Evolutionary conservation across 2,113 vertebrate genomes (phyloP), one percentile per base, ranked within the genome.

Genomic region (Uria aalge): DNA sequence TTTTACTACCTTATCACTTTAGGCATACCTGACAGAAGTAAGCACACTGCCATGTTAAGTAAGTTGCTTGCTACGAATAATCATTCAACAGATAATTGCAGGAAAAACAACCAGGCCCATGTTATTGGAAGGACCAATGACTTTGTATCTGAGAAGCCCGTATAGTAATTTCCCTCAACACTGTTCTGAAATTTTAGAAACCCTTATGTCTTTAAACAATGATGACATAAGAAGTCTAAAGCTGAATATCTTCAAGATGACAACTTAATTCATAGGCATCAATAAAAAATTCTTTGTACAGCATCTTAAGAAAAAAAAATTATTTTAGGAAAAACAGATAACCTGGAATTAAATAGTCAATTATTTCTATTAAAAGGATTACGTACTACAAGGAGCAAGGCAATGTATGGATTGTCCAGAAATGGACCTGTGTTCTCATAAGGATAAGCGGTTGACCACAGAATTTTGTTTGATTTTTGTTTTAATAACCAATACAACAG

Each of bases 51-150:
- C 15, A 5, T 2, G 9, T 56, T 34, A 47, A 40, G 19, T 43
- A 59, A 45, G 8, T 66, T 38, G 6, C 23, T 26, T 62, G 27
- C 30, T n/a, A 14, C 4, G 15, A 75, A 32, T 15, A 27, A 30
- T 56, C 17, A 67, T 30, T 62, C n/a, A 47, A 32, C 9, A 68
- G 15, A 6, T 29, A 15, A 5, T 5, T 24, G 34, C 48, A 72
- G 34, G 17, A 41, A n/a, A 68, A 82, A 17, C 10, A 67, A 13
- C 1, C 23, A 45, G 30, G 34, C 5, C 21, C 4, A 6, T 0
- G 0, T 12, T 23, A 48, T 0, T 6, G 8, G 32, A 43, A 67
- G 18, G 19, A 36, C 8, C 22, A 21, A n/a, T 0, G 3, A 57
- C 50, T 57, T 53, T 16, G 2, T 26, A 26, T 55, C 18, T 5